A percentile compares a stretch with the other conserved stretches of the same genome.
phyloP scores from a whole-genome alignment of 2,888 invertebrate species.

The Melipona beecheii region DNA sequence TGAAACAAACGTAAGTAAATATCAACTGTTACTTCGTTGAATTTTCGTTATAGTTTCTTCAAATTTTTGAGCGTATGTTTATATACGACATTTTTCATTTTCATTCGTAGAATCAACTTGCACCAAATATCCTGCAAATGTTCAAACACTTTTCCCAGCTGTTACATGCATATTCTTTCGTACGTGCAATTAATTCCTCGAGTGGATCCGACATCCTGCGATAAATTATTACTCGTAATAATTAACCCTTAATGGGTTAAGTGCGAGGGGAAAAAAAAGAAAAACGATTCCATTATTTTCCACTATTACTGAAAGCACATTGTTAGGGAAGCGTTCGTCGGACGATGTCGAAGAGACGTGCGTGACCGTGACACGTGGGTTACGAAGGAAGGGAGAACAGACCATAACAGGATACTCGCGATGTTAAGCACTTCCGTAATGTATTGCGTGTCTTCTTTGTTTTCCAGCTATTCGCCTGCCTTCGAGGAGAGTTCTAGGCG shows the following conservation, averaged over 20 bases:
- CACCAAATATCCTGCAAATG: no score
- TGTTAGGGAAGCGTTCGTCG: constrained; percentile 14
- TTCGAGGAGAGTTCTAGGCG: constrained; percentile 19
- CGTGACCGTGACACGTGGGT: constrained; percentile 65
- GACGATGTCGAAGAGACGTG: constrained; percentile 46
- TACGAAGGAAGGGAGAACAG: constrained; percentile 40
- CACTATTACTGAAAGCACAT: constrained; percentile 61
- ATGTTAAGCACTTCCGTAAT: constrained; percentile 56
- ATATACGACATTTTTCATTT: no score
- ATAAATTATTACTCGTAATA: no score
- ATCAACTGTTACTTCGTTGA: no score
- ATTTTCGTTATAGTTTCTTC: no score
- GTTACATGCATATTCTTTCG: no score
- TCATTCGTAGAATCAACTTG: no score
- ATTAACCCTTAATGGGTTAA: constrained; percentile 13
- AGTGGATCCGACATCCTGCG: no score
- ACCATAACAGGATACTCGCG: constrained; percentile 48
- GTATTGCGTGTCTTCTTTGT: constrained; percentile 51
- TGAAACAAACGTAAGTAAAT: no score
- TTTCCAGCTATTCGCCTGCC: constrained; percentile 20
- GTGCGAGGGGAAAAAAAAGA: constrained; percentile 18
- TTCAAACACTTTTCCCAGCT: no score
- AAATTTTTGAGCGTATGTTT: no score
- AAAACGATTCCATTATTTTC: constrained; percentile 52
- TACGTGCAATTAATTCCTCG: no score